phyloP scores from a whole-genome alignment of 1,140 invertebrate genomes.

The Zaprionus vittiger region DNA sequence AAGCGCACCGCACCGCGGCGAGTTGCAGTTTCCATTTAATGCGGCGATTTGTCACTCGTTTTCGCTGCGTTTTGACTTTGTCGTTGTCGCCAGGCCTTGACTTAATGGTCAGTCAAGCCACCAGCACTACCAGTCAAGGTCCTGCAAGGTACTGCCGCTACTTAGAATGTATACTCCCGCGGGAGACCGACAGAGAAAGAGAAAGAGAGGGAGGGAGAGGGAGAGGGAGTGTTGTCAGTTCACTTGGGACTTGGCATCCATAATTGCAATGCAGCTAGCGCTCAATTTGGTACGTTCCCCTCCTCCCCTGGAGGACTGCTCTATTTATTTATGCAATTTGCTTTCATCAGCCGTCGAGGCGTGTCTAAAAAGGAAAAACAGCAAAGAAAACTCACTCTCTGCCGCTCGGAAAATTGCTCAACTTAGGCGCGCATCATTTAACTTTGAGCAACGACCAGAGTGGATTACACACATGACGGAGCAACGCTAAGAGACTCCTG shows the following conservation, averaged over 20 bases:
- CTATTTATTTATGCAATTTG: conserved; percentile 58
- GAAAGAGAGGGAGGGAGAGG: not conserved
- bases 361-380: conserved; percentile 46
- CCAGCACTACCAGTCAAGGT: conserved; percentile 43
- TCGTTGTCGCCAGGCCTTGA: conserved; percentile 71
- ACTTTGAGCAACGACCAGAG: conserved; percentile 75
- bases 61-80: conserved; percentile 75
- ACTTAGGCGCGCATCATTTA: conserved; percentile 79
- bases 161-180: conserved; percentile 4
- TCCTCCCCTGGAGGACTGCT: conserved; percentile 5
- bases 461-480: conserved; percentile 80
- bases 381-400: conserved; percentile 37
- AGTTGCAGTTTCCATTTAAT: conserved; percentile 15
- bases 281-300: not conserved
- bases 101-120: conserved; percentile 53
- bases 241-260: conserved; percentile 27
- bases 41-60: conserved; percentile 8
- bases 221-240: not conserved
- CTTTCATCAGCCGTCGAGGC: conserved; percentile 63
- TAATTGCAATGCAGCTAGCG: conserved; percentile 44
- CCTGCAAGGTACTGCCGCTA: not conserved
- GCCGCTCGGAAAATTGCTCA: conserved; percentile 58
- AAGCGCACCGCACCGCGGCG: not conserved
- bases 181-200: not conserved
- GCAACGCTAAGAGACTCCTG: conserved; percentile 18